phyloP scores from a whole-genome alignment of 2,888 invertebrate genomes.

The Nymphalis urticae region DNA sequence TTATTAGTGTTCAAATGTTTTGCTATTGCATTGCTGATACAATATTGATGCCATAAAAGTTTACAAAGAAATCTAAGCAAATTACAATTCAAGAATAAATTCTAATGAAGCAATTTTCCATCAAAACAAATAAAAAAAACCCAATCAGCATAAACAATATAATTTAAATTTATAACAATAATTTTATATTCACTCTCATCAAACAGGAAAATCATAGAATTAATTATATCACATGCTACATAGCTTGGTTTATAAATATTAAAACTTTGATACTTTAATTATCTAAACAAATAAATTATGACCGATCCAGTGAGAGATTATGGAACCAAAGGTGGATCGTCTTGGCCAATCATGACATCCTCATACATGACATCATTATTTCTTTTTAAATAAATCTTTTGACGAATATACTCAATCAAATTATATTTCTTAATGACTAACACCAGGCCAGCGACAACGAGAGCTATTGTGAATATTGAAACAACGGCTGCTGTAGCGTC shows the following conservation, averaged over 20 bases:
- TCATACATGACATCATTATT: conserved; percentile 75
- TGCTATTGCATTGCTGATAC: no score
- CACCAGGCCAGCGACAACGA: conserved; percentile 65
- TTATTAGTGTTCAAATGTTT: no score
- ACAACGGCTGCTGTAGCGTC: conserved; percentile 62
- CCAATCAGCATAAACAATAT: neutral
- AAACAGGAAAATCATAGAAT: conserved; percentile 14
- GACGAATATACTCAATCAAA: conserved; percentile 66
- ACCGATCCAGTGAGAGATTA: conserved; percentile 47
- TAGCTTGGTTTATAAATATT: conserved; percentile 10
- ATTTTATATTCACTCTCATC: neutral
- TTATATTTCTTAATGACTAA: conserved; percentile 73
- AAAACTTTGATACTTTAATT: conserved; percentile 7
- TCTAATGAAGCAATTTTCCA: no score
- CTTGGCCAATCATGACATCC: conserved; percentile 80
- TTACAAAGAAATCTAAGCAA: no score
- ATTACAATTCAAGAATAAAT: no score
- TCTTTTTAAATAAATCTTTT: conserved; percentile 66
- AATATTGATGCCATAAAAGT: no score
- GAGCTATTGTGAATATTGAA: conserved; percentile 65
- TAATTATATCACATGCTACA: conserved; percentile 1
- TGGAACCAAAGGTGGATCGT: conserved; percentile 75
- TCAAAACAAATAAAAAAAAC: neutral
- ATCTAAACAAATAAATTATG: conserved; percentile 40
- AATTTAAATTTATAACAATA: neutral